Base-by-base conservation (phyloP, 1,140 invertebrate genomes). In the Papilio helenus region DNA sequence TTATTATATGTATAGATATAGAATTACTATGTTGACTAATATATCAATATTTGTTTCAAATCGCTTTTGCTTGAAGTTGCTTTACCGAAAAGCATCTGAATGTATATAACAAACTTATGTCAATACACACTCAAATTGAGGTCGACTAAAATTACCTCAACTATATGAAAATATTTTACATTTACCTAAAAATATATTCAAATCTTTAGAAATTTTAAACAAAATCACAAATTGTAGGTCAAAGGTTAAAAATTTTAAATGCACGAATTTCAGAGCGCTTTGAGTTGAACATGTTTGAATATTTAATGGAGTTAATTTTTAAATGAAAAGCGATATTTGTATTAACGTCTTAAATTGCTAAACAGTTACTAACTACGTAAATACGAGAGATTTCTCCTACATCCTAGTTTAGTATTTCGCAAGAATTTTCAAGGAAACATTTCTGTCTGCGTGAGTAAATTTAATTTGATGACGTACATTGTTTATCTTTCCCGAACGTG, bases 401-500 rank as follows among this genome's bases (percentile, higher is more conserved):
- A 23, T 29, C 23, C 26, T 68, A 26, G 61, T 29, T 10, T 3
- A 9, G n/a, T 72, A 72, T 72, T 72, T 72, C 71, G n/a, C 29
- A 72, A 72, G 71, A 72, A 72, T 72, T 44, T 72, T 44, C 34
- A 68, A 72, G 18, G 72, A 23, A 46, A 49, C 29, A 74, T 51
- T 49, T 51, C 20, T 23, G 72, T 74, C 42, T 14, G 42, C 72
- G 44, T 16, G 72, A 23, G 72, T 74, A 74, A 74, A 46, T 74
- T 74, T 74, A 74, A 74, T 74, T 74, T 49, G 44, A 74, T 74
- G 72, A 74, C 58, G 61, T 68, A 71, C 44, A 16, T 55, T 68
- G 79, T 74, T 80, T 80, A 74, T 80, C 20, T 79, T 49, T 74
- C 44, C 72, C n/a, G 72, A 74, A 61, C 79, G 79, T 72, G 79